Base-by-base conservation (phyloP, 2,888 invertebrate species). In the Oligia fasciuncula region DNA sequence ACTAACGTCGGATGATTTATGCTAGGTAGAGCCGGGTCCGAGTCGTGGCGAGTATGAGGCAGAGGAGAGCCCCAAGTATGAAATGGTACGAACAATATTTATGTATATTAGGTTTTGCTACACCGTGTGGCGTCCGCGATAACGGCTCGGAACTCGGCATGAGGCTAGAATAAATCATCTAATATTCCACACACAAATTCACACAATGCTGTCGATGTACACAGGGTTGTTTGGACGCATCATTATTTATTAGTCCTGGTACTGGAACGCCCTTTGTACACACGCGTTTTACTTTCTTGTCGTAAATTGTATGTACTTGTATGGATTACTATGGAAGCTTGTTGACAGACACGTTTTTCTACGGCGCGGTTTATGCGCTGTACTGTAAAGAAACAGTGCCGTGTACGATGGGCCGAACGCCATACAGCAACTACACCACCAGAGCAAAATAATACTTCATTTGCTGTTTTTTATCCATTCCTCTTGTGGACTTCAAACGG, bases 11-110 rank as follows among this genome's bases (percentile, higher is more conserved):
- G 57, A 80, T 63, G 49, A 77, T 72, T 72, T 79, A 63, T 84
- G 68, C n/a, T 84, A 81, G 84, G 81, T 40, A 79, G n/a, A 57
- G 67, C 54, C 71, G 29, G 79, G 79, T 29, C 79, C 72, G 51
- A 84, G 79, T 63, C 8, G 40, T 40, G 63, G 46, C 62, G 19
- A 35, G 35, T 54, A 8, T 72, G 79, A 63, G 43, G n/a, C 49
- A 51, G 57, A 84, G n/a, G 35, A 51, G 14, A 23, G 9, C 14
- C n/a, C 35, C 14, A 4, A 60, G 1, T 29, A 4, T 51, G 43
- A 51, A 60, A 63, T 67, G 79, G 81, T 81, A 81, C 23, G 51
- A 46, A 80, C 3, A 14, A 43, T 65, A 63, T 66, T 62, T 29
- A 4, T 51, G 19, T 79, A n/a, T n/a, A n/a, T 23, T 54, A n/a